Evolutionary conservation across 1,140 invertebrate genomes (phyloP).

Genomic region (Bombus difficillimus): DNA sequence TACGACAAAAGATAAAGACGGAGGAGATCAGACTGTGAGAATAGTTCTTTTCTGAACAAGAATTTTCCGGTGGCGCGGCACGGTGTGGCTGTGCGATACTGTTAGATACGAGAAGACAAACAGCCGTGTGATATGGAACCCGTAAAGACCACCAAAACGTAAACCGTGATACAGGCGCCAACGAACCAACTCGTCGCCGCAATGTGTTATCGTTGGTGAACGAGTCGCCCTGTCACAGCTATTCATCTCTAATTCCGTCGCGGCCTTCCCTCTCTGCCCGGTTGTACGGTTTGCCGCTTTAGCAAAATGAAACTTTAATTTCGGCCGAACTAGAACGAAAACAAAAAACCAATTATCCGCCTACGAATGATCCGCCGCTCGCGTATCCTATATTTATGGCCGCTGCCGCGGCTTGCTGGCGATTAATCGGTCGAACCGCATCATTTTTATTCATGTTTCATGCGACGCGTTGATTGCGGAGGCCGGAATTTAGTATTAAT

Average conservation of each 20-base stretch:
- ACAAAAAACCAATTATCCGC: slow-evolving; percentile 44
- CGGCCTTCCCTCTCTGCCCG: background rate
- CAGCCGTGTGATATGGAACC: slow-evolving; percentile 59
- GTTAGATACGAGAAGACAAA: slow-evolving; percentile 61
- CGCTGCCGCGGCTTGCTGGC: slow-evolving; percentile 8
- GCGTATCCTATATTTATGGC: slow-evolving; percentile 28
- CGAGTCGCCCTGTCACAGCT: slow-evolving; percentile 64
- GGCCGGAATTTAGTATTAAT: slow-evolving; percentile 10
- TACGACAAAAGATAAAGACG: too few species aligned
- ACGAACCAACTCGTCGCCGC: slow-evolving; percentile 66
- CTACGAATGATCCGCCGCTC: slow-evolving; percentile 27
- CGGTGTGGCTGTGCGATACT: background rate
- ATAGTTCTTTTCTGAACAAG: background rate
- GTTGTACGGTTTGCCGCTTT: slow-evolving; percentile 35
- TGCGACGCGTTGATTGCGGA: slow-evolving; percentile 17
- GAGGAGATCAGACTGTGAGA: background rate
- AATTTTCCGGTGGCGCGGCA: slow-evolving; percentile 35
- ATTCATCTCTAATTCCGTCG: slow-evolving; percentile 64
- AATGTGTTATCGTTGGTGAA: slow-evolving; percentile 68
- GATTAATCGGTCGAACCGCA: slow-evolving; percentile 44
- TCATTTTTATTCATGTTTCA: slow-evolving; percentile 46
- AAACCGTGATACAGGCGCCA: slow-evolving; percentile 69
- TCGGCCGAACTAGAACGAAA: slow-evolving; percentile 38
- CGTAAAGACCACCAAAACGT: slow-evolving; percentile 65
- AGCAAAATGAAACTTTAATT: slow-evolving; percentile 68